Conservation (phyloP, 2,113 vertebrate species). For the Gasterosteus nipponicus region DNA sequence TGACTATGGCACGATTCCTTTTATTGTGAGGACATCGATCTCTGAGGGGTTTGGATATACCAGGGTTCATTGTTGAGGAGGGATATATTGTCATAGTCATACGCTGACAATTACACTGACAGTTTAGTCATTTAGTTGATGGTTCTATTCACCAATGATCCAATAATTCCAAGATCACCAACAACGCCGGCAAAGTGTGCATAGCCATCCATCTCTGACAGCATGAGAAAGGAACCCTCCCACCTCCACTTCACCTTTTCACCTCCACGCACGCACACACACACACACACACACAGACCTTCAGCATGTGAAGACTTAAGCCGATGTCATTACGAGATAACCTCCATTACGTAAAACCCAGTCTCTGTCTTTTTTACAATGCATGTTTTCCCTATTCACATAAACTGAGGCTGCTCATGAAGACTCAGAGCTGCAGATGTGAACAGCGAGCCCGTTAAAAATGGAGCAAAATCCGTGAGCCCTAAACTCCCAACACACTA, state of each 20-base stretch:
- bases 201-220: slow-evolving; percentile 45
- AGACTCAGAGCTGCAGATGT: slow-evolving; percentile 56
- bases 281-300: slow-evolving; percentile 18
- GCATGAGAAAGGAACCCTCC: slow-evolving; percentile 42
- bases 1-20: slow-evolving; percentile 14
- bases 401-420: slow-evolving; percentile 35
- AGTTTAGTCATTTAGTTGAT: slow-evolving; percentile 25
- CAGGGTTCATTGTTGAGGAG: slow-evolving; percentile 15
- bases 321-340: slow-evolving; percentile 52
- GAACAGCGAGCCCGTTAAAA: slow-evolving; percentile 59
- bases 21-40: slow-evolving; percentile 13
- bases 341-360: slow-evolving; percentile 42
- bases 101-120: slow-evolving; percentile 11
- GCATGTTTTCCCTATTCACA: slow-evolving; percentile 28
- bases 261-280: slow-evolving; percentile 15
- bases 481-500: slow-evolving; percentile 58
- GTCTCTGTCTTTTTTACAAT: slow-evolving; percentile 34
- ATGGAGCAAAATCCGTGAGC: slow-evolving; percentile 47
- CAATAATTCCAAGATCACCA: slow-evolving; percentile 26
- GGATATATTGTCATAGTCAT: slow-evolving; percentile 2
- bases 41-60: slow-evolving; percentile 21
- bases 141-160: slow-evolving; percentile 7
- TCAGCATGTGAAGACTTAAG: slow-evolving; percentile 43
- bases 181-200: slow-evolving; percentile 20
- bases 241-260: slow-evolving; percentile 44